A percentile compares a stretch with the other conserved stretches of the same genome.
These are phyloP conservation scores for Catharus bicknelli DNA, from an alignment of 2,113 vertebrate species.

Conservation along the genomic window DNA sequence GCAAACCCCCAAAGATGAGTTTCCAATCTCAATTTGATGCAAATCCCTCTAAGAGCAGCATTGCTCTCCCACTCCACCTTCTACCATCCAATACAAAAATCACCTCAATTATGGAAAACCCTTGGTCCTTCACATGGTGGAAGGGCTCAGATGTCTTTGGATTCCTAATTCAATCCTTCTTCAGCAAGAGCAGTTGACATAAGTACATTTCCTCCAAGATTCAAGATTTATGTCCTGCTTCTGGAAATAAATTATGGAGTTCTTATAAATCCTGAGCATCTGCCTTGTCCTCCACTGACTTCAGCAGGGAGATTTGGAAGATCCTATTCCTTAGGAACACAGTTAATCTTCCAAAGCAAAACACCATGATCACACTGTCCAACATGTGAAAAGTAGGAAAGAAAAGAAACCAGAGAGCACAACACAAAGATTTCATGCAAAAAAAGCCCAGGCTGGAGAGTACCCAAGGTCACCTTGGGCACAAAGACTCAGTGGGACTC, in stretches of 20 bases:
- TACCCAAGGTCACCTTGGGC: background rate
- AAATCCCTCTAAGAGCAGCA: background rate
- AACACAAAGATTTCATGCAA: background rate
- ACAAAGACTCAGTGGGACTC: background rate
- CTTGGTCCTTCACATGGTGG: background rate
- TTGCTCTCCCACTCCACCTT: background rate
- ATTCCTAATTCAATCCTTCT: background rate
- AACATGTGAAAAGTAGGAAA: background rate
- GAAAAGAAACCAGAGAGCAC: background rate
- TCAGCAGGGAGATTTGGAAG: background rate
- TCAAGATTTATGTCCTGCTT: background rate
- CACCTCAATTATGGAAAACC: background rate
- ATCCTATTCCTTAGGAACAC: background rate
- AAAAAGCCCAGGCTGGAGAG: background rate
- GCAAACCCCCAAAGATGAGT: background rate
- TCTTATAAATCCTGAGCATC: background rate
- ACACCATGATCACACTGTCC: background rate
- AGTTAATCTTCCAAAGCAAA: background rate
- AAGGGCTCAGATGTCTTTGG: accelerated
- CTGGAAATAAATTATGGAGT: background rate
- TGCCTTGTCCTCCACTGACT: background rate
- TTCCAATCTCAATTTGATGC: background rate
- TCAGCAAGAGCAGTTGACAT: background rate
- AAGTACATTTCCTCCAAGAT: background rate
- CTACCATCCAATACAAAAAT: background rate